Conservation (phyloP, 2,797 vertebrate genomes). For the Echeneis naucrates region DNA sequence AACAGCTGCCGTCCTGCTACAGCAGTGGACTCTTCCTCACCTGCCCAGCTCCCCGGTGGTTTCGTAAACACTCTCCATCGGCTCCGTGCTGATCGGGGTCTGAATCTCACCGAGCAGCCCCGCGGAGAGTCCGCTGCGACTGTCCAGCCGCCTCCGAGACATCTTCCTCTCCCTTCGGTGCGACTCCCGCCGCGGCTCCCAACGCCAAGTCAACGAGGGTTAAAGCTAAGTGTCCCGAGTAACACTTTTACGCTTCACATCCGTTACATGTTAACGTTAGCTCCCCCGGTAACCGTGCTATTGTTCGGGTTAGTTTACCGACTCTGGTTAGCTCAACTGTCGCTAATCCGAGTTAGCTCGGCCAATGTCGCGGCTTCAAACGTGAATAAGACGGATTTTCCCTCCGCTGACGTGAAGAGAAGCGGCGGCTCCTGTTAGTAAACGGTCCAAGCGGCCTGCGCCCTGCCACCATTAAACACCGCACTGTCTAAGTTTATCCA, state of each 20-base stretch:
- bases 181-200: slow-evolving; percentile 7
- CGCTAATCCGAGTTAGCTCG: slow-evolving; percentile 70
- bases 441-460: not conserved
- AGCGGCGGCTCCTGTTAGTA: fast-evolving
- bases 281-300: slow-evolving; percentile 7
- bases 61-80: slow-evolving; percentile 87
- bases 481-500: slow-evolving; percentile 14
- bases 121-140: slow-evolving; percentile 81
- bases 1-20: too few species aligned
- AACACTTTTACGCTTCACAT: not conserved
- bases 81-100: slow-evolving; percentile 87
- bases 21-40: too few species aligned
- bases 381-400: slow-evolving; percentile 44
- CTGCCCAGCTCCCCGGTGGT: slow-evolving; percentile 91
- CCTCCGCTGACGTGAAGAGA: not conserved
- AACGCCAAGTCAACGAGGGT: not conserved
- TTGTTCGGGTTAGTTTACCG: slow-evolving; percentile 1
- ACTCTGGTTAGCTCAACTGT: slow-evolving; percentile 50
- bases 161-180: slow-evolving; percentile 72
- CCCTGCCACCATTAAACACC: not conserved
- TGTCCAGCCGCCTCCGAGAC: slow-evolving; percentile 90
- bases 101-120: slow-evolving; percentile 88
- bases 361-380: slow-evolving; percentile 43
- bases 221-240: not conserved
- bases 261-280: slow-evolving; percentile 44